Evolutionary conservation across 2,797 vertebrate genomes (phyloP), one percentile per base, ranked within the genome.

Genomic region (Spheniscus humboldti): DNA sequence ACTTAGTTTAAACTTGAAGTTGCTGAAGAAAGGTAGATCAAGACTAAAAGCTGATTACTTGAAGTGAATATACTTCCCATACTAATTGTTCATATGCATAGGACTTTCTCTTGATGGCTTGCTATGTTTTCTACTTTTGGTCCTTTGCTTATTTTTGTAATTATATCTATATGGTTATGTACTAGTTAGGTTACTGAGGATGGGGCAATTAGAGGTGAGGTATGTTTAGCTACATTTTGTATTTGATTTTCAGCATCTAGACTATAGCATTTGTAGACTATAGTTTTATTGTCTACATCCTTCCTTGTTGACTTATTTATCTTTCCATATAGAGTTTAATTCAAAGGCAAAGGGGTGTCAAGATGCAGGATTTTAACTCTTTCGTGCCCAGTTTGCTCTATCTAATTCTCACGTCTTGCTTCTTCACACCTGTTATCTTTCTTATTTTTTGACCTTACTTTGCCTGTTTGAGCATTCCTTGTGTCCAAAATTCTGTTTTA

Each of bases 1-100:
- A 97, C 97, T 97, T 94, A 95, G 56, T 97, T 98, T 96, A 96
- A 96, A 96, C 86, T 96, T 88, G 85, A 95, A 94, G 84, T 92
- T 97, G 74, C 81, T 90, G 86, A 94, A 97, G 77, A 86, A 87
- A 97, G 76, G 59, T 96, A 82, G 53, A 87, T 88, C 19, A 94
- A 95, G 69, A 93, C 47, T 63, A 41, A 33, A 96, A 97, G 77
- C 96, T 87, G 76, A 84, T 95, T 91, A 76, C 24, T 94, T 85
- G 55, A 96, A 93, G 76, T 88, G 77, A 95, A 78, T 94, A 10
- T 88, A 48, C 53, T 92, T 94, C 59, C 80, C 83, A 33, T 88
- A 69, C 16, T 87, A 86, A 92, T 92, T 96, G 91, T 95, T 90
- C 33, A 5, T 79, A n/a, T 60, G 10, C 19, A 31, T 20, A 83